Evolutionary conservation across 2,888 invertebrate genomes (phyloP).

Genomic region (Anticlea derivata): DNA sequence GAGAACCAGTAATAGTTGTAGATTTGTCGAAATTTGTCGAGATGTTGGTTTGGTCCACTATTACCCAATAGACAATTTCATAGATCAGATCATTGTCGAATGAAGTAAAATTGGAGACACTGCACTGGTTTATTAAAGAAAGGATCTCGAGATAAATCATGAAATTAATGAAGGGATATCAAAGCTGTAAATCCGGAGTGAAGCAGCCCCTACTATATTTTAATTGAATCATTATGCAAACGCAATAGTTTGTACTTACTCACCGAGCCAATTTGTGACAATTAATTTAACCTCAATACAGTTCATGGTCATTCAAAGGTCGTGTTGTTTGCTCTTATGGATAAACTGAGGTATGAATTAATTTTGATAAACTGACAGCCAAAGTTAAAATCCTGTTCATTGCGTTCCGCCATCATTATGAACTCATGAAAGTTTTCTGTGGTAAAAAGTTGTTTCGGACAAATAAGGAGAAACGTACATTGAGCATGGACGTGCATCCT

Average conservation of each 20-base stretch:
- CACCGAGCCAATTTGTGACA: constrained; percentile 60
- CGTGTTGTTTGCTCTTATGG: constrained; percentile 20
- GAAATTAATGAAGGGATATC: too few relatives aligned
- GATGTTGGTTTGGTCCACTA: too few relatives aligned
- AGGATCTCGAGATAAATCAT: too few relatives aligned
- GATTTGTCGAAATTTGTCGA: too few relatives aligned
- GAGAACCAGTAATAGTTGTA: too few relatives aligned
- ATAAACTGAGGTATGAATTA: constrained; percentile 3
- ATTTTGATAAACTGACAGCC: not conserved
- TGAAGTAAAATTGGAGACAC: too few relatives aligned
- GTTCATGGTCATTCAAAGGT: constrained; percentile 35
- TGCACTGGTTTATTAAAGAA: too few relatives aligned
- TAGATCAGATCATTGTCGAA: too few relatives aligned
- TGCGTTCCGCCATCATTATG: not conserved
- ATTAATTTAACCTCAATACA: constrained; percentile 74
- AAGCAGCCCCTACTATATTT: too few relatives aligned
- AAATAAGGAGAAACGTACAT: constrained; percentile 2
- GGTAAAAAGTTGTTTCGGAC: constrained; percentile 3
- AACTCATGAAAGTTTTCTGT: not conserved
- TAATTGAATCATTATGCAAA: constrained; percentile 45
- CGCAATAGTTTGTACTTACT: constrained; percentile 33
- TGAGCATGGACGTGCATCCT: constrained; percentile 8
- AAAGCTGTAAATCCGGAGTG: too few relatives aligned
- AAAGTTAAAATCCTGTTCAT: constrained; percentile 3
- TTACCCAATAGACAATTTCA: too few relatives aligned